Conservation (phyloP, 2,113 vertebrate species). For the Tringa solitaria region DNA sequence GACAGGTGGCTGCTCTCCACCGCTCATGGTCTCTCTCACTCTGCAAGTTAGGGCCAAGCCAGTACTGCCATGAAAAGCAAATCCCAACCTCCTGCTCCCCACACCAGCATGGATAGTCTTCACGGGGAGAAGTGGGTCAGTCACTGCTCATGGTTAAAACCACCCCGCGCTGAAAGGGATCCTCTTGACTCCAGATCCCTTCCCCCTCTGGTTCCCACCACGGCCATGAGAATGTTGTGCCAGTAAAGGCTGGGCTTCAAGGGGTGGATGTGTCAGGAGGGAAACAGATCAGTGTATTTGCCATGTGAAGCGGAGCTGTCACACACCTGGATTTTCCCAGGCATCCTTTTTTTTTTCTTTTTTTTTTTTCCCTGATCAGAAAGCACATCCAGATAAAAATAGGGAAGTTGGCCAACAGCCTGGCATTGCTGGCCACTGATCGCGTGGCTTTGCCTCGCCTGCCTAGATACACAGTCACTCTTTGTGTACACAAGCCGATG, state of each 20-base stretch:
- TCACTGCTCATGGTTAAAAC: neutral
- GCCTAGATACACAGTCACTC: neutral
- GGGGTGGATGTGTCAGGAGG: neutral
- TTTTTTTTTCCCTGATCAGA: neutral
- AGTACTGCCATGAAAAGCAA: neutral
- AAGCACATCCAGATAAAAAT: neutral
- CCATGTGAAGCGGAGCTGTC: neutral
- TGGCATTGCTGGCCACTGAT: neutral
- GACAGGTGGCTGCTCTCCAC: neutral
- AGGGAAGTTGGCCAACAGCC: neutral
- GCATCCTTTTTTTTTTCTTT: neutral
- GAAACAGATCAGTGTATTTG: neutral
- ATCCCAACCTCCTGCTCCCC: neutral
- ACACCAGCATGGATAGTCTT: fast-evolving
- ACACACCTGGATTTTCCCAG: neutral
- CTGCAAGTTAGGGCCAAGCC: neutral
- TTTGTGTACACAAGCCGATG: neutral
- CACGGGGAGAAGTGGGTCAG: neutral
- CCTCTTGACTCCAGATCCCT: neutral
- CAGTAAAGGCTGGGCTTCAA: neutral
- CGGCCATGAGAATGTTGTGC: fast-evolving
- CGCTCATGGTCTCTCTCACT: neutral
- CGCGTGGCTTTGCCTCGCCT: neutral
- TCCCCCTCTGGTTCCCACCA: neutral
- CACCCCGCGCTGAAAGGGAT: neutral